phyloP scores from a whole-genome alignment of 1,140 invertebrate species.

The Caenorhabditis brenneri region DNA sequence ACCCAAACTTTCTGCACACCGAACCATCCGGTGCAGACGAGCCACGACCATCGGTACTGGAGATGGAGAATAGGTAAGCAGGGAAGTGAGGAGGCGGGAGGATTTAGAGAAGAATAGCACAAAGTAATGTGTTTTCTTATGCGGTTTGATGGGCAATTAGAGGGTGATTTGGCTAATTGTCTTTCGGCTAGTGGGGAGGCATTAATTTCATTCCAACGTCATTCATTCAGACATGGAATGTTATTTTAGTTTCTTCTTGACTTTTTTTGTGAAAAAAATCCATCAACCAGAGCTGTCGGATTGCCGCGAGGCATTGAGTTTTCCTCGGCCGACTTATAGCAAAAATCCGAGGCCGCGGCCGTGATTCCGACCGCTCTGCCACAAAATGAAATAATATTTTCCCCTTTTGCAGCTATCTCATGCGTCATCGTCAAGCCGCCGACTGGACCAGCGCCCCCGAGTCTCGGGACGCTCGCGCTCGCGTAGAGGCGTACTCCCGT shows the following conservation, averaged over 20 bases:
- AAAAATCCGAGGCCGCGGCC: too few species aligned
- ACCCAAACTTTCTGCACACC: slow-evolving; percentile 62
- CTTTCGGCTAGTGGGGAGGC: neutral
- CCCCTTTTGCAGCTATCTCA: slow-evolving; percentile 45
- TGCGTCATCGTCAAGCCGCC: slow-evolving; percentile 50
- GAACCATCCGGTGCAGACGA: slow-evolving; percentile 62
- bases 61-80: slow-evolving; percentile 66
- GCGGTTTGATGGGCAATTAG: neutral
- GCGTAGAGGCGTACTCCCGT: slow-evolving; percentile 35
- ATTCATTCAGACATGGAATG: neutral
- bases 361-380: too few species aligned
- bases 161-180: slow-evolving; percentile 4
- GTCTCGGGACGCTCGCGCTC: slow-evolving; percentile 25
- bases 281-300: too few species aligned
- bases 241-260: neutral
- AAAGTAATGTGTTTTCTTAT: too few species aligned
- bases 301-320: neutral
- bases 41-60: slow-evolving; percentile 67
- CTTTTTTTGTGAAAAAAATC: too few species aligned
- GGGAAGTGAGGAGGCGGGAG: neutral
- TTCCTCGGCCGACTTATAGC: neutral
- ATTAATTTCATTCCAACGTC: neutral
- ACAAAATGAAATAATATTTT: neutral
- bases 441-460: slow-evolving; percentile 46
- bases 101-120: slow-evolving; percentile 46